Evolutionary conservation across 2,797 vertebrate species (phyloP).

Genomic region (Centropyge bicolor): DNA sequence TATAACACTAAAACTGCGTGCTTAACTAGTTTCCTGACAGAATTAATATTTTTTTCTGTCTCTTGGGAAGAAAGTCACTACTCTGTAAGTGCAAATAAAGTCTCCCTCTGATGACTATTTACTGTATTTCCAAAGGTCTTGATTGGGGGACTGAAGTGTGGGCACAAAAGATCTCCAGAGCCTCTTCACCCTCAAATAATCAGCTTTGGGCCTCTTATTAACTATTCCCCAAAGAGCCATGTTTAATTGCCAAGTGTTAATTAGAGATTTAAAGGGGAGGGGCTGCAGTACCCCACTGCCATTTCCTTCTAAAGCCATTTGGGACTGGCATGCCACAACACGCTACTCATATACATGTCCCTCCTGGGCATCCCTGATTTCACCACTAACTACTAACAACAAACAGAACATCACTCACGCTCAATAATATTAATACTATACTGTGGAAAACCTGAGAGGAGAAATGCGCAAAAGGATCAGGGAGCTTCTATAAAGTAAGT

Average conservation of each 20-base stretch:
- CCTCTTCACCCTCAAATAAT: constrained; percentile 74
- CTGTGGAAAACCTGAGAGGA: constrained; percentile 12
- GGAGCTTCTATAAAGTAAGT: constrained; percentile 19
- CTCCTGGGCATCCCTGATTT: constrained; percentile 61
- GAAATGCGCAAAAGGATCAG: constrained; percentile 33
- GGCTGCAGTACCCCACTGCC: constrained; percentile 60
- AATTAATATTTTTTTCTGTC: not conserved
- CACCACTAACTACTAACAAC: constrained; percentile 51
- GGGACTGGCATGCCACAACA: constrained; percentile 82
- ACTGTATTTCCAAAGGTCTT: constrained; percentile 57
- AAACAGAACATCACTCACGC: constrained; percentile 45
- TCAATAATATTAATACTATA: constrained; percentile 13
- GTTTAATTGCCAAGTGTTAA: constrained; percentile 87
- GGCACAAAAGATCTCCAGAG: constrained; percentile 60
- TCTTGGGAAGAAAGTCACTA: constrained; percentile 16
- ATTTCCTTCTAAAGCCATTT: constrained; percentile 76
- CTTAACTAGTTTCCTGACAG: not conserved
- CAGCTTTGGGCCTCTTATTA: constrained; percentile 76
- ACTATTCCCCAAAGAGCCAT: constrained; percentile 75
- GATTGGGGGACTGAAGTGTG: constrained; percentile 47
- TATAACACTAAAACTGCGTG: constrained; percentile 1
- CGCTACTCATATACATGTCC: constrained; percentile 59
- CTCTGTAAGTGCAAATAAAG: constrained; percentile 35
- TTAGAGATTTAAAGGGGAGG: constrained; percentile 80
- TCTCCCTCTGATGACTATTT: constrained; percentile 44